A percentile compares a stretch with the other conserved stretches of the same genome.
Evolutionary conservation across 2,113 vertebrate genomes (phyloP).

Genomic region (Cyanoramphus novaezelandiae): DNA sequence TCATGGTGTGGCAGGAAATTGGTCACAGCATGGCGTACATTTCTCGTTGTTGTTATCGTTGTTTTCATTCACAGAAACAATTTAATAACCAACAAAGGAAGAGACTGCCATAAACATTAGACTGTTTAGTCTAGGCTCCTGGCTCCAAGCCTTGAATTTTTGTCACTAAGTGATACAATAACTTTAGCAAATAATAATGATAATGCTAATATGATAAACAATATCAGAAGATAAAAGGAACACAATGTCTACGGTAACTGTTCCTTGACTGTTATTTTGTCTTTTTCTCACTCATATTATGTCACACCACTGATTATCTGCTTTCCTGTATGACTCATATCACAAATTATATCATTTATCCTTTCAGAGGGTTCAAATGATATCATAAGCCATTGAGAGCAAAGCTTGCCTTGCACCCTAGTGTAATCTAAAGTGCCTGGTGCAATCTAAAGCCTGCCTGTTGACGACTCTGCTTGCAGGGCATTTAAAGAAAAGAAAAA

Average conservation of each 20-base stretch:
- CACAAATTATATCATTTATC: background rate
- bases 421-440: background rate
- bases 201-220: constrained; percentile 6
- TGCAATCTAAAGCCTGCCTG: background rate
- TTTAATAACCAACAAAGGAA: constrained; percentile 49
- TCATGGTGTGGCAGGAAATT: constrained; percentile 17
- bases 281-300: constrained; percentile 41
- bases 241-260: background rate
- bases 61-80: constrained; percentile 46
- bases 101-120: background rate
- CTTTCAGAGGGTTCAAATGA: background rate
- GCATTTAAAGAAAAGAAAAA: background rate
- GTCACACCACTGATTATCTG: background rate
- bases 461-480: background rate
- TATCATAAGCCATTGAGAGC: background rate
- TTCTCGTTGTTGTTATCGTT: background rate
- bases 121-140: constrained; percentile 36
- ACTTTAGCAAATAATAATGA: constrained; percentile 36
- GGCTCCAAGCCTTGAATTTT: constrained; percentile 17
- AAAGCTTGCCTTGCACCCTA: background rate
- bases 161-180: constrained; percentile 3
- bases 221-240: background rate
- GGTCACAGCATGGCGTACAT: background rate
- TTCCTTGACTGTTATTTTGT: constrained; percentile 15
- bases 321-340: constrained; percentile 45